Conservation (phyloP, 2,888 invertebrate species). For the Plebejus anna region DNA sequence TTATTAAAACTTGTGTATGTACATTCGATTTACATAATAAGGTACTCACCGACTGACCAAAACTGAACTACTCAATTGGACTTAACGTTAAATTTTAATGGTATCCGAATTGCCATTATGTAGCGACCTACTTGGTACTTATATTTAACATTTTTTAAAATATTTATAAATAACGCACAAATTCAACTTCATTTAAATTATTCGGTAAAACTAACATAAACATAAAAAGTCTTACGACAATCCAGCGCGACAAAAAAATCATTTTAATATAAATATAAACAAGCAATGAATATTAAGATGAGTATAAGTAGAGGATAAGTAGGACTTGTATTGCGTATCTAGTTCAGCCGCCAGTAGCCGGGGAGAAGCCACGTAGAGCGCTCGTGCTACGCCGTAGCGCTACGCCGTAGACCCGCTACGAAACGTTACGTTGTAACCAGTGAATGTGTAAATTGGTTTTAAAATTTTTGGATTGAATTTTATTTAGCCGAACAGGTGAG, state of each 20-base stretch:
- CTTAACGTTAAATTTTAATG: not conserved
- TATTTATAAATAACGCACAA: not conserved
- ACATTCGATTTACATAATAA: conserved; percentile 6
- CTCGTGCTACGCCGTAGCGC: conserved; percentile 42
- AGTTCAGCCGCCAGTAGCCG: conserved; percentile 55
- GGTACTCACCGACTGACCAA: not conserved
- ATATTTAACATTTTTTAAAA: not conserved
- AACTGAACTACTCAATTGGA: conserved; percentile 2
- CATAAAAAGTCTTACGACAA: not conserved
- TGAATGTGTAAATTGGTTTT: conserved; percentile 5
- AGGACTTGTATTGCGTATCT: conserved; percentile 35
- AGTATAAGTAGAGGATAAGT: conserved; percentile 25
- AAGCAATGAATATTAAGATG: conserved; percentile 11
- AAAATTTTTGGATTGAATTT: not conserved
- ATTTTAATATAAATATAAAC: not conserved
- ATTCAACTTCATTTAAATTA: not conserved
- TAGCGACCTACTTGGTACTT: not conserved
- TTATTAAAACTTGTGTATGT: not conserved
- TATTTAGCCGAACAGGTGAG: not conserved
- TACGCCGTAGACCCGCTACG: conserved; percentile 30
- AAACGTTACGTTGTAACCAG: conserved; percentile 5
- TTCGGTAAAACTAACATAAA: not conserved
- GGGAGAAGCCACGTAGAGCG: conserved; percentile 49
- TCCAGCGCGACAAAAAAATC: not conserved
- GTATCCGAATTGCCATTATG: not conserved